Evolutionary conservation across 2,113 vertebrate species (phyloP), one percentile per base, ranked within the genome.

Genomic region (Cebidichthys violaceus): DNA sequence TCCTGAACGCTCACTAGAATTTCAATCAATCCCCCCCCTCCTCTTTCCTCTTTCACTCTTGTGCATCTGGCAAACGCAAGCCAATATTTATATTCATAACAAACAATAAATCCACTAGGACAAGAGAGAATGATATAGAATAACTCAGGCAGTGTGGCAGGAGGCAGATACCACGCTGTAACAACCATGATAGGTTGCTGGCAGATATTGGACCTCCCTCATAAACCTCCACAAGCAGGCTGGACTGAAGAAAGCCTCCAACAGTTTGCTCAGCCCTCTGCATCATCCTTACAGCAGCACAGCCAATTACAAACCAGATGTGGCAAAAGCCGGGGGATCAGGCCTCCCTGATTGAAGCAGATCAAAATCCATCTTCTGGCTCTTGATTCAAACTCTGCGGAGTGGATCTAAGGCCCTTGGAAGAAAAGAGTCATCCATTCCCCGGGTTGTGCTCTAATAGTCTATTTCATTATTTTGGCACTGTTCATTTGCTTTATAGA

Each of bases 1-100:
- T 88, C 78, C 84, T 90, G 88, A 77, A 89, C 65, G 65, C 81
- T 90, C 69, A 47, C 45, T 73, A 86, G 72, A 88, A 92, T 88
- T 87, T 90, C 74, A 88, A 83, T 91, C 70, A 85, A 57, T 59
- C 47, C 41, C 65, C 47, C 41, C 37, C 70, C 67, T 43, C 29
- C n/a, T 31, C 57, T 4, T 31, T 27, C 55, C 55, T 50, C 75
- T 70, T 45, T 68, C 24, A 62, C 57, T 81, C 68, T 81, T 2
- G 20, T 84, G 77, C 82, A 90, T 91, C 89, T 92, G 91, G 82
- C 50, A 76, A 83, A 82, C 6, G 22, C 65, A 31, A 52, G 77
- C 29, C 52, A 18, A 86, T 88, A 84, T 92, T 92, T 94, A 85
- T 85, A 92, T 89, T 92, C 90, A 91, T 79, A 93, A 85, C 83